Conservation (phyloP, 2,113 vertebrate species). For the Dolichotis patagonum region DNA sequence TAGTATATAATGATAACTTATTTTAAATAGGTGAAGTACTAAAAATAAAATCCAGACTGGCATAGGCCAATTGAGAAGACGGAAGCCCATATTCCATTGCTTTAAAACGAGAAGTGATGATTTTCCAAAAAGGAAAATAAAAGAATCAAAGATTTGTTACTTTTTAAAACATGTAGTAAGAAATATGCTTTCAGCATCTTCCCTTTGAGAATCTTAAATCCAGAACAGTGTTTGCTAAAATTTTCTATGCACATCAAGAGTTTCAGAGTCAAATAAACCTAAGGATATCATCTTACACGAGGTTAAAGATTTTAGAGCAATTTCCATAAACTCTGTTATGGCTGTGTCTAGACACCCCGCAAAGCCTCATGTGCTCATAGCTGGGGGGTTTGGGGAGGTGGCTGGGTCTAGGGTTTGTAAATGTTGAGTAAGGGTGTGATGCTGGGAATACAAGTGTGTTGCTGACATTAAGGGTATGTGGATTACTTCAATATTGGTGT, state of each 20-base stretch:
- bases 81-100: background rate
- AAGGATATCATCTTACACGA: background rate
- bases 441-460: background rate
- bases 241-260: background rate
- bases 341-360: background rate
- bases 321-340: background rate
- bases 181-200: conserved; percentile 7
- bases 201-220: background rate
- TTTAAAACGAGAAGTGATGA: conserved; percentile 15
- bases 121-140: conserved; percentile 56
- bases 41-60: conserved; percentile 42
- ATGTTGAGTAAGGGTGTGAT: background rate
- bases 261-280: background rate
- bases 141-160: background rate
- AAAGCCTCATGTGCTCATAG: background rate
- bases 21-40: background rate
- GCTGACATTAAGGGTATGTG: background rate
- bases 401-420: background rate
- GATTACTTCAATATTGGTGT: background rate
- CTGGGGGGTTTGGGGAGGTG: background rate
- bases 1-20: background rate
- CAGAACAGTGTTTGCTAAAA: background rate
- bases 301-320: background rate
- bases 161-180: background rate
- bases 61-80: background rate